Conservation (phyloP, 2,888 invertebrate genomes). For the Xiphydria camelus region DNA sequence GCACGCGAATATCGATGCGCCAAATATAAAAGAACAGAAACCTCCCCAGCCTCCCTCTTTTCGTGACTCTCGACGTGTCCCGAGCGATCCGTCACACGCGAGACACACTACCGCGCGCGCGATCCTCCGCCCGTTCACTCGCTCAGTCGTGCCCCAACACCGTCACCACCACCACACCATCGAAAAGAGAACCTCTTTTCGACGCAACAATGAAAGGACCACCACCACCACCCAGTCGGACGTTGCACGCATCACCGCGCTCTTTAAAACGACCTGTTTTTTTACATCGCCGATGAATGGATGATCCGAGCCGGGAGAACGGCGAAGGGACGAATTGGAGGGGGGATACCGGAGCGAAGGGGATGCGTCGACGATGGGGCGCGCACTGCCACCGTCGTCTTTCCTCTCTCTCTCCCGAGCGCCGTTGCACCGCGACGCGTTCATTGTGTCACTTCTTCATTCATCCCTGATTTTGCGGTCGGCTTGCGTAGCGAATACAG, state of each 20-base stretch:
- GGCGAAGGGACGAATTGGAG: constrained; percentile 1
- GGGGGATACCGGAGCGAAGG: constrained; percentile 18
- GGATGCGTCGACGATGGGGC: constrained; percentile 20
- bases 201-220: constrained; percentile 43
- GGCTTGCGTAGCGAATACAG: constrained; percentile 55
- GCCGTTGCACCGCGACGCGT: too few relatives aligned
- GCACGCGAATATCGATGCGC: too few relatives aligned
- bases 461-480: constrained; percentile 57
- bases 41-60: neutral
- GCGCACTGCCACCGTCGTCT: constrained; percentile 12
- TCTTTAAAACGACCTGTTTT: constrained; percentile 53
- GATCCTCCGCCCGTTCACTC: too few relatives aligned
- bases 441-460: constrained; percentile 57
- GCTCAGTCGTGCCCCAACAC: too few relatives aligned
- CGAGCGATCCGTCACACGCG: constrained; percentile 47
- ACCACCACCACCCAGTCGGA: constrained; percentile 31
- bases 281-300: constrained; percentile 41
- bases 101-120: constrained; percentile 36
- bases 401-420: too few relatives aligned
- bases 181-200: constrained; percentile 27
- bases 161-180: too few relatives aligned
- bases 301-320: constrained; percentile 23
- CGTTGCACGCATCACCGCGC: constrained; percentile 51
- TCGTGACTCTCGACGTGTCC: constrained; percentile 23
- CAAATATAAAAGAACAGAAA: constrained; percentile 3